Conservation (phyloP, 2,888 invertebrate genomes). For the Augiades crinisus region DNA sequence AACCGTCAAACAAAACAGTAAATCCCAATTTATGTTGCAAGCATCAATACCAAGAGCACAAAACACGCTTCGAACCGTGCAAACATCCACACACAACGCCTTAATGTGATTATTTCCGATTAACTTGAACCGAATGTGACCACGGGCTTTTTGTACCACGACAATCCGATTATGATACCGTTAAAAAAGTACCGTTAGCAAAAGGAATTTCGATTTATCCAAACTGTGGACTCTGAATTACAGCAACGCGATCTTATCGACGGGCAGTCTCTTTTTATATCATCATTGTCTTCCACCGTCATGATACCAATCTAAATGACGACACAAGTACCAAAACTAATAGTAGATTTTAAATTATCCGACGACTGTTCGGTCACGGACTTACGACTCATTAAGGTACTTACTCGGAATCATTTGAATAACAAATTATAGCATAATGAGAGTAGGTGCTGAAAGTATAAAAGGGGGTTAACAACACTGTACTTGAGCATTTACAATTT, state of each 20-base stretch:
- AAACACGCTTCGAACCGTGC: conserved; percentile 30
- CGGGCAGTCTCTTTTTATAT: conserved; percentile 35
- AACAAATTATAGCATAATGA: conserved; percentile 20
- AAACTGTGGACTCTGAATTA: conserved; percentile 38
- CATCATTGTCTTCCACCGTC: conserved; percentile 28
- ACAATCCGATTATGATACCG: conserved; percentile 68
- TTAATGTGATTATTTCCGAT: conserved; percentile 65
- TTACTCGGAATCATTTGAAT: conserved; percentile 21
- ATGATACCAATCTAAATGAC: conserved; percentile 27
- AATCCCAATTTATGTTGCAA: conserved; percentile 42
- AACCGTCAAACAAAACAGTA: conserved; percentile 38
- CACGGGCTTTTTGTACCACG: conserved; percentile 56
- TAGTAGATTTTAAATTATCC: conserved; percentile 29
- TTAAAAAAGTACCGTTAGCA: conserved; percentile 67
- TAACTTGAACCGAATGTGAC: conserved; percentile 57
- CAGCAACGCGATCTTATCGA: conserved; percentile 40
- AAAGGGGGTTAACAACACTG: conserved; percentile 15
- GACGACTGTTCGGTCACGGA: conserved; percentile 32
- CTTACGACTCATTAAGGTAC: conserved; percentile 13
- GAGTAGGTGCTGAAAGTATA: conserved; percentile 7
- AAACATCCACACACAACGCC: conserved; percentile 53
- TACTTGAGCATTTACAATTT: background rate
- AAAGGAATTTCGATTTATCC: conserved; percentile 59
- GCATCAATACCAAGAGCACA: conserved; percentile 42
- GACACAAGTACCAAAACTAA: conserved; percentile 25